phyloP scores from a whole-genome alignment of 1,140 invertebrate genomes.

The Archivesica marissinica region DNA sequence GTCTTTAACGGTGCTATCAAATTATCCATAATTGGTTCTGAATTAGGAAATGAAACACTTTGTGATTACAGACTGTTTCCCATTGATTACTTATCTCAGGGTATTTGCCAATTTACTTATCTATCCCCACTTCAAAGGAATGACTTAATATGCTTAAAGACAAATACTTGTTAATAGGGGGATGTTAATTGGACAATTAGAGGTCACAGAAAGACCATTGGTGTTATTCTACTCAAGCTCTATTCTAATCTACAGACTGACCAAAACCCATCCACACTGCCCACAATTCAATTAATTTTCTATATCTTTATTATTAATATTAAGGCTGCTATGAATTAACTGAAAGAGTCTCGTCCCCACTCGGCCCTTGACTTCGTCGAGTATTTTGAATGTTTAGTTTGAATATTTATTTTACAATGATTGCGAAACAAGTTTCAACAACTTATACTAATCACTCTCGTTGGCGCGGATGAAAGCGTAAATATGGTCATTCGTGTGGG shows the following conservation, averaged over 20 bases:
- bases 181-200: slow-evolving; percentile 25
- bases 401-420: too few relatives aligned
- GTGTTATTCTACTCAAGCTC: background rate
- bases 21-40: slow-evolving; percentile 16
- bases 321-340: too few relatives aligned
- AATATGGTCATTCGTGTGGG: too few relatives aligned
- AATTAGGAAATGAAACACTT: slow-evolving; percentile 46
- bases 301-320: too few relatives aligned
- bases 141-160: slow-evolving; percentile 11
- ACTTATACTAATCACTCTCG: too few relatives aligned
- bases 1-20: slow-evolving; percentile 29
- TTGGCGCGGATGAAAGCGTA: too few relatives aligned
- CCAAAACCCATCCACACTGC: too few relatives aligned
- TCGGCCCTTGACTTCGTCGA: background rate
- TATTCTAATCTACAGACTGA: slow-evolving; percentile 9
- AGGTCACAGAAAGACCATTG: background rate
- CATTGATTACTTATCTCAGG: slow-evolving; percentile 36
- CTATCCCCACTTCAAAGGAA: slow-evolving; percentile 21
- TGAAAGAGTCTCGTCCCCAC: too few relatives aligned
- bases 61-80: background rate
- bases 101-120: slow-evolving; percentile 49
- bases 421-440: too few relatives aligned
- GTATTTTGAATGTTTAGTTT: background rate
- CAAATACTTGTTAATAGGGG: slow-evolving; percentile 18
- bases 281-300: too few relatives aligned